Evolutionary conservation across 2,888 invertebrate genomes (phyloP), one percentile per base, ranked within the genome.

Genomic region (Salticus scenicus): DNA sequence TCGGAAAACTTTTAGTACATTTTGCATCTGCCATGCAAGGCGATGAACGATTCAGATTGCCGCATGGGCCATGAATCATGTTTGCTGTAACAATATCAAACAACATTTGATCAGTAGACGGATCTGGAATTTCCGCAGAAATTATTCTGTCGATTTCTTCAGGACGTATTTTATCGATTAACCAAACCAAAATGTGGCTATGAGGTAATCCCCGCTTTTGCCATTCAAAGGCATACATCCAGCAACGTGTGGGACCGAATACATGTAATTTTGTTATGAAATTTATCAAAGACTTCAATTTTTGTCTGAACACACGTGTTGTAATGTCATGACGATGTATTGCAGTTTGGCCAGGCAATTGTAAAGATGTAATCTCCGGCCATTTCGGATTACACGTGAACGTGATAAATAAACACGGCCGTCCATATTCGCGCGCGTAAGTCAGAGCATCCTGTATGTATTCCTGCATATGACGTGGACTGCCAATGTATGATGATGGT

Each of bases 151-250:
- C 88, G 30, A 89, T 79, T 8, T 87, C 71, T 70, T 89, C 88
- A 66, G 88, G 79, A 83, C 87, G 87, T 20, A 79, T 74, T 17
- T 86, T 80, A 20, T 80, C 67, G 8, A 67, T 41, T 14, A 87
- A 73, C 57, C 64, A 73, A 28, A 87, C 28, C 37, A 77, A 30
- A 30, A 89, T 88, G 74, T 90, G 90, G 1, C 81, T 83, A 84
- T 90, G 90, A 0, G 90, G 88, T 30, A 91, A 87, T n/a, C 90
- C 90, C 24, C 90, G 31, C 71, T 90, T 90, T 84, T 91, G 90
- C 83, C 72, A 90, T 85, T 90, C 90, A 24, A 89, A 76, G 7
- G 89, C 83, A 33, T 86, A 89, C 66, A 89, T 87, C 57, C 87
- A 87, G 2, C 88, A 88, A 1, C 69, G 67, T 0, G 88, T 87